Evolutionary conservation across 2,113 vertebrate species (phyloP).

Genomic region (Phalacrocorax aristotelis): DNA sequence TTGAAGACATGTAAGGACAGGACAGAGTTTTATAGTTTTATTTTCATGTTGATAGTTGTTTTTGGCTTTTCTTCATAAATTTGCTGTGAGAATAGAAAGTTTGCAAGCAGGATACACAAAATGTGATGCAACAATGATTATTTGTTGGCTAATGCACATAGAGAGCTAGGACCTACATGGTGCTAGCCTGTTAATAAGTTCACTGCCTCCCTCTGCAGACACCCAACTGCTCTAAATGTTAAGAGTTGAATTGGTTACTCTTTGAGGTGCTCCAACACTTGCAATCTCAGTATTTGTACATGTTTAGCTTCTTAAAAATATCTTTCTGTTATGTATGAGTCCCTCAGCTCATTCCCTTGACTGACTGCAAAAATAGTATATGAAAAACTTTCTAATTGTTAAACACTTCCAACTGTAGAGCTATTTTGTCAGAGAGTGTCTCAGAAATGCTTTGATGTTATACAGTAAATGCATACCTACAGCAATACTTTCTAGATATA

Average conservation of each 20-base stretch:
- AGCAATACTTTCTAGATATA: not conserved
- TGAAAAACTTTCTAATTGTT: not conserved
- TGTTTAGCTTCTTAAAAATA: not conserved
- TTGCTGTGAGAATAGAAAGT: not conserved
- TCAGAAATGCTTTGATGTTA: not conserved
- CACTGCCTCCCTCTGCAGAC: not conserved
- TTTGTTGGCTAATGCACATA: not conserved
- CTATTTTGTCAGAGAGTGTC: not conserved
- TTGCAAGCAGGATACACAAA: not conserved
- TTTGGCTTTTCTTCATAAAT: not conserved
- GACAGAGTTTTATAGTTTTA: not conserved
- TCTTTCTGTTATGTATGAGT: not conserved
- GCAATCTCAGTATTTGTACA: not conserved
- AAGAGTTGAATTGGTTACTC: not conserved
- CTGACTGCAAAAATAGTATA: not conserved
- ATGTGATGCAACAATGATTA: not conserved
- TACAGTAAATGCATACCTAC: not conserved
- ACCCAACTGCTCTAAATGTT: not conserved
- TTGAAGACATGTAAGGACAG: fast-evolving
- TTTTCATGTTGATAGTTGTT: not conserved
- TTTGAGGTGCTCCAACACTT: not conserved
- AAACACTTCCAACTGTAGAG: not conserved
- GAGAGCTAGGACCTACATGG: not conserved
- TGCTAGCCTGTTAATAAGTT: not conserved
- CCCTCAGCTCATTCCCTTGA: not conserved